Percentiles rank a stretch among this genome's conserved stretches.
These are phyloP conservation scores for Sphaeramia orbicularis DNA, from an alignment of 2,797 vertebrate genomes.

Conservation along the genomic window DNA sequence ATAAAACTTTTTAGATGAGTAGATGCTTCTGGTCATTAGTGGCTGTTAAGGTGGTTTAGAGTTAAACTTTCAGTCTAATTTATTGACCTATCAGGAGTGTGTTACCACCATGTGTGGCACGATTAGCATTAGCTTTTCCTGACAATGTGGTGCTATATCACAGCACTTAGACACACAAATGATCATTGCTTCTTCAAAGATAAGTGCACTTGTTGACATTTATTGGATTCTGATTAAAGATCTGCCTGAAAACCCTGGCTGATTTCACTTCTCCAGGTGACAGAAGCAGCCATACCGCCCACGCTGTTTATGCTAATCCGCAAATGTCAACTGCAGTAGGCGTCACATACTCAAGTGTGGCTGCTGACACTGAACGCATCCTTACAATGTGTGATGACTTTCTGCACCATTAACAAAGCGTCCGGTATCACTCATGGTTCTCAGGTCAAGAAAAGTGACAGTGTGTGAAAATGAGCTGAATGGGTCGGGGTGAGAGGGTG, in stretches of 20 bases:
- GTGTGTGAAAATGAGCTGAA: slow-evolving; percentile 66
- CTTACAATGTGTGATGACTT: slow-evolving; percentile 64
- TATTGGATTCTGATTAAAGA: not conserved
- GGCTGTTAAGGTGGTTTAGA: too few relatives aligned
- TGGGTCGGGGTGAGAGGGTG: slow-evolving; percentile 47
- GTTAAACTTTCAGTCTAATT: slow-evolving; percentile 50
- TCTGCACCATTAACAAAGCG: slow-evolving; percentile 63
- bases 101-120: slow-evolving; percentile 24
- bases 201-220: slow-evolving; percentile 9
- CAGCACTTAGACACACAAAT: not conserved
- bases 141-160: not conserved
- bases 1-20: too few relatives aligned
- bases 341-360: slow-evolving; percentile 55
- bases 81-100: slow-evolving; percentile 59
- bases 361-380: slow-evolving; percentile 42
- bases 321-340: slow-evolving; percentile 60
- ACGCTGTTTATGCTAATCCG: slow-evolving; percentile 26
- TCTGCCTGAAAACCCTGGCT: not conserved
- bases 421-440: slow-evolving; percentile 40
- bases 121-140: slow-evolving; percentile 12
- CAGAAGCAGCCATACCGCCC: not conserved
- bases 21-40: too few relatives aligned
- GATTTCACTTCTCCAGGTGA: not conserved
- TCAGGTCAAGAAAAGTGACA: slow-evolving; percentile 69
- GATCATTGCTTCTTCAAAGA: slow-evolving; percentile 11